phyloP scores from a whole-genome alignment of 2,888 invertebrate species.

The Empis stercorea region DNA sequence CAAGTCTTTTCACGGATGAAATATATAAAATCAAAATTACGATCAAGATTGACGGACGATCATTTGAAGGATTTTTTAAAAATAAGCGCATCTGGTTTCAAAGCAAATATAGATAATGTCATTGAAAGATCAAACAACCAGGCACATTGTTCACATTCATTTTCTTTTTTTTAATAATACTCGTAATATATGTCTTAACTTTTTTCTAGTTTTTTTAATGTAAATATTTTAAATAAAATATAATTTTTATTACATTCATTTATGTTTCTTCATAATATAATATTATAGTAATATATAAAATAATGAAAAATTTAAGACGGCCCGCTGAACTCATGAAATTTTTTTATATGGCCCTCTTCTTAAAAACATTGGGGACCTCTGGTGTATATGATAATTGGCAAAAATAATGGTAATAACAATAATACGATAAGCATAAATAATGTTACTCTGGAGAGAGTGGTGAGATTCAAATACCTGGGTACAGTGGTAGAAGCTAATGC shows the following conservation, averaged over 20 bases:
- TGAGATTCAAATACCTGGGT: too few species aligned
- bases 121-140: background rate
- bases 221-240: background rate
- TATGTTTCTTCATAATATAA: background rate
- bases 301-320: background rate
- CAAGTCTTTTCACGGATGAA: constrained; percentile 1
- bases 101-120: background rate
- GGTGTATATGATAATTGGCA: too few species aligned
- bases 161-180: background rate
- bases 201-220: background rate
- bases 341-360: background rate
- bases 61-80: background rate
- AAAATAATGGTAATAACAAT: too few species aligned
- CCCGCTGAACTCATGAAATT: background rate
- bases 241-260: background rate
- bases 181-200: background rate
- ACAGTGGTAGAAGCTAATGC: too few species aligned
- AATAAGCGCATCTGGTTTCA: background rate
- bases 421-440: too few species aligned
- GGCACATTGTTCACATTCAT: background rate
- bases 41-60: background rate
- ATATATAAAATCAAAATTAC: constrained; percentile 2
- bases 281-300: background rate
- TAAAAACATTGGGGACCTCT: background rate
- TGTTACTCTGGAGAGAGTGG: too few species aligned